Percentiles rank a stretch among this genome's conserved stretches.
Evolutionary conservation across 2,113 vertebrate genomes (phyloP).

Genomic region (Nibea coibor): DNA sequence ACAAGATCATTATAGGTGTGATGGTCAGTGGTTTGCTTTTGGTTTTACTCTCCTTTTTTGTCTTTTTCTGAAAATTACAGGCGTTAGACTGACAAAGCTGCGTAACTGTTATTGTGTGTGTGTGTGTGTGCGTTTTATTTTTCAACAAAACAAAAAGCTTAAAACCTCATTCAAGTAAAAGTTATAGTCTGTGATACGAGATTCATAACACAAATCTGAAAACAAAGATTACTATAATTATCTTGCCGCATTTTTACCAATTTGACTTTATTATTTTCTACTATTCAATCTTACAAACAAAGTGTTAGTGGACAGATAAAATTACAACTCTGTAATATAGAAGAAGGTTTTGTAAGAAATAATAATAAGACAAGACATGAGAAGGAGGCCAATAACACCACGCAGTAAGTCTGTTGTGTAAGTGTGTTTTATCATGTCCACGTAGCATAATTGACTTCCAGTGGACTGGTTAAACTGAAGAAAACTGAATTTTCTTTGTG

Average conservation of each 20-base stretch:
- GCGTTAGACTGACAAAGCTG: background rate
- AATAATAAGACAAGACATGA: background rate
- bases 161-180: background rate
- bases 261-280: background rate
- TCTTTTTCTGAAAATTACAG: slow-evolving; percentile 21
- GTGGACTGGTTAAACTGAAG: background rate
- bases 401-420: background rate
- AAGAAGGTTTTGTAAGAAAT: background rate
- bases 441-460: background rate
- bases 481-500: slow-evolving; percentile 14
- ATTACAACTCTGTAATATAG: background rate
- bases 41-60: background rate
- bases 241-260: background rate
- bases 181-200: background rate
- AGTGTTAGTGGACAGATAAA: background rate
- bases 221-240: background rate
- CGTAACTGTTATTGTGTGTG: background rate
- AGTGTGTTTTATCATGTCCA: background rate
- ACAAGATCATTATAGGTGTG: background rate
- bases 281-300: background rate
- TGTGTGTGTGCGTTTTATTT: too few relatives aligned
- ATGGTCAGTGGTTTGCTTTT: background rate
- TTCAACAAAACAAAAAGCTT: background rate
- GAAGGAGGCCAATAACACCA: background rate
- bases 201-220: background rate